Evolutionary conservation across 2,797 vertebrate species (phyloP).

Genomic region (Labroides dimidiatus): DNA sequence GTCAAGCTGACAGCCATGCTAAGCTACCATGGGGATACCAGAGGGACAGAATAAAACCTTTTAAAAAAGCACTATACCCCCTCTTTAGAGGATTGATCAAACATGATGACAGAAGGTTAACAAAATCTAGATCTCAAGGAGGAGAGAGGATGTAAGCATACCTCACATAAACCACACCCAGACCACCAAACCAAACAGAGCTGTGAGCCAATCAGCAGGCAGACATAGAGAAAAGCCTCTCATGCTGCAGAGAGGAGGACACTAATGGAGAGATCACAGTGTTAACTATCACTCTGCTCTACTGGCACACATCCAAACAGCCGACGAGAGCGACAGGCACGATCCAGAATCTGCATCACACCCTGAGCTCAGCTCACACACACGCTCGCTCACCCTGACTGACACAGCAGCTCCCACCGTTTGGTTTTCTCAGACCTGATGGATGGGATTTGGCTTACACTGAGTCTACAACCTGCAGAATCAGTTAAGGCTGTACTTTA

Average conservation of each 20-base stretch:
- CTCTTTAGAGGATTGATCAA: too few species aligned
- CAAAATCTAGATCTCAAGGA: too few species aligned
- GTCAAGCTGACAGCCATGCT: too few species aligned
- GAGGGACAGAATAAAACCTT: too few species aligned
- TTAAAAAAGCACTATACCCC: too few species aligned
- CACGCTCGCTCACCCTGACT: background rate
- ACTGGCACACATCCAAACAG: conserved; percentile 42
- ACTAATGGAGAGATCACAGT: conserved; percentile 7
- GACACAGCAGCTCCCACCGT: background rate
- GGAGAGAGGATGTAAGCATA: too few species aligned
- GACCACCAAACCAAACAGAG: background rate
- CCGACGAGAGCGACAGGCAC: background rate
- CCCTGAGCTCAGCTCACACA: too few species aligned
- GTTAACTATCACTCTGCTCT: conserved; percentile 35
- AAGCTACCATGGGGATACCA: too few species aligned
- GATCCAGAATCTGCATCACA: conserved; percentile 13
- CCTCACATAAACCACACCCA: too few species aligned
- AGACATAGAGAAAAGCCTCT: conserved; percentile 14
- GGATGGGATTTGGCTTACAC: background rate
- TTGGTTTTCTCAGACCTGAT: background rate
- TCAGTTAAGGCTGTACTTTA: background rate
- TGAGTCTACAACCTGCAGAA: background rate
- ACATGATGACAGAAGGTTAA: too few species aligned
- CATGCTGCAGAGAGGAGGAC: conserved; percentile 33
- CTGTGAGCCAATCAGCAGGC: background rate